Base-by-base conservation (phyloP, 2,797 vertebrate genomes). In the Acrossocheilus wenchowensis region DNA sequence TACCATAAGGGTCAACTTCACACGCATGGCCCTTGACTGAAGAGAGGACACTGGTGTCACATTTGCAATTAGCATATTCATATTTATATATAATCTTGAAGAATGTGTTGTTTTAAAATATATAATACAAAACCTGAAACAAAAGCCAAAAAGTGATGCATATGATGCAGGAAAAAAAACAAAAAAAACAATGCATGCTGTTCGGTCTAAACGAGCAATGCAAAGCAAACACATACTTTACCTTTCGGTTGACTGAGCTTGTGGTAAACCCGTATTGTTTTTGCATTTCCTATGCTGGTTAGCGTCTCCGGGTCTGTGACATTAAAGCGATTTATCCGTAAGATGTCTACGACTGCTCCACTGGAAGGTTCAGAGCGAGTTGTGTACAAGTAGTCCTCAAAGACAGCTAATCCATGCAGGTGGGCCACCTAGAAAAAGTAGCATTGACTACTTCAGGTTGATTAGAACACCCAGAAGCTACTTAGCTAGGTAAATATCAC, bases 321-420 rank as follows among this genome's bases (percentile, higher is more conserved):
- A 92, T 99, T 99, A 85, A 98, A 99, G 90, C 98, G 95, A 90
- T 98, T 96, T 93, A 99, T 97, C 91, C 86, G 94, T 87, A 98
- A 90, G 87, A 99, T 89, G 89, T 95, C 96, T 87, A 95, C 62
- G 74, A 92, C 90, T 79, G 88, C 91, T 90, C 90, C 94, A 89
- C 89, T 93, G 84, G 93, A 93, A 52, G 93, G 95, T 89, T 97
- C 97, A 23, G 96, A 94, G 92, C 94, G 95, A 78, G 95, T 93
- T 84, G 96, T 96, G 89, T 98, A 99, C 73, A 99, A 94, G 93
- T 96, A 98, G 92, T 97, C 96, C 94, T 99, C 98, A 94, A 99
- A 99, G 72, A 98, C 91, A 85, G 96, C 94, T 94, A 99, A 96
- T 77, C 97, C 94, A 94, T 96, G 95, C 83, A 99, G 94, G 92